Conservation (phyloP, 2,113 vertebrate species). For the Calonectris borealis region DNA sequence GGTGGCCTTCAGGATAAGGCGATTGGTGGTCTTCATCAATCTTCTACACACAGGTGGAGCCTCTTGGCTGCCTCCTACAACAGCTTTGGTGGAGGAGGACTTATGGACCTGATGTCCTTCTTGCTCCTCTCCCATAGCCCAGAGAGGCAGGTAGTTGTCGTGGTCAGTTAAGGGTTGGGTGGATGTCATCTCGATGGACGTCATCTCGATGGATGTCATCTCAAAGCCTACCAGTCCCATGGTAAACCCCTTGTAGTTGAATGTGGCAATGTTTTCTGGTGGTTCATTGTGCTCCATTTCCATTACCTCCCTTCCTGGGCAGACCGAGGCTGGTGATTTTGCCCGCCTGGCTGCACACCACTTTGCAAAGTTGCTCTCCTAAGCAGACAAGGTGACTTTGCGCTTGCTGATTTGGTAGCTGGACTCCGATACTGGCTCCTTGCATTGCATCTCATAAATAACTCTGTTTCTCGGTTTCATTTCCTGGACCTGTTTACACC, state of each 20-base stretch:
- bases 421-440: not conserved
- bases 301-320: not conserved
- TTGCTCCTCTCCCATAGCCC: not conserved
- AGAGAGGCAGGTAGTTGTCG: not conserved
- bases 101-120: not conserved
- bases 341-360: not conserved
- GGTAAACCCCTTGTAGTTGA: not conserved
- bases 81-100: not conserved
- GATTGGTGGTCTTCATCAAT: not conserved
- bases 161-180: not conserved
- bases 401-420: not conserved
- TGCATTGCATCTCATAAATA: not conserved
- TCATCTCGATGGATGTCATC: fast-evolving
- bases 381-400: not conserved
- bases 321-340: not conserved
- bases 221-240: not conserved
- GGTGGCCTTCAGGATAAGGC: not conserved
- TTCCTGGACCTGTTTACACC: not conserved
- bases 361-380: not conserved
- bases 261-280: not conserved
- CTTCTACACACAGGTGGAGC: not conserved
- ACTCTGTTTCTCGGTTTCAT: not conserved
- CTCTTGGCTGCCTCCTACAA: not conserved
- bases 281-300: not conserved
- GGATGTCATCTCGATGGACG: fast-evolving